These are phyloP conservation scores for Eclectus roratus DNA, from an alignment of 2,113 vertebrate species.

Conservation along the genomic window DNA sequence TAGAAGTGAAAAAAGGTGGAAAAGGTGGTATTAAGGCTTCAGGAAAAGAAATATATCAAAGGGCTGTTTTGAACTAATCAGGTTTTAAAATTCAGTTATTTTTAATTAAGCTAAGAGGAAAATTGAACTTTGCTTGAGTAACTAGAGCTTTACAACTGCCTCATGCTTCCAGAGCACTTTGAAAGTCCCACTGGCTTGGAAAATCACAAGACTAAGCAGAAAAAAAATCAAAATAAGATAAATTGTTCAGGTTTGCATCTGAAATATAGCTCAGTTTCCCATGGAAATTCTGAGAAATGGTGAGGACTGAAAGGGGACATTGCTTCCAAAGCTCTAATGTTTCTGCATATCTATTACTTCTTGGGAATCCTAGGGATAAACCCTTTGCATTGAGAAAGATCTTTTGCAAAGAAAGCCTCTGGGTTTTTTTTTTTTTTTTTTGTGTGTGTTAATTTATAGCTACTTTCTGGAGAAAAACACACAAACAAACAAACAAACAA, in stretches of 20 bases:
- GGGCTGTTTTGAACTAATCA: not conserved
- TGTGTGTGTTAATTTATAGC: not conserved
- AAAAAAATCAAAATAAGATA: not conserved
- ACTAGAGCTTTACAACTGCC: not conserved
- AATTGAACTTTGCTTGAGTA: not conserved
- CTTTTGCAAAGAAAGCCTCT: not conserved
- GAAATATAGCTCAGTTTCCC: not conserved
- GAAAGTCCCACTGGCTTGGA: not conserved
- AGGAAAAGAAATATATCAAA: not conserved
- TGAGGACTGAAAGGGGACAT: not conserved
- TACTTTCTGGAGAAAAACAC: not conserved
- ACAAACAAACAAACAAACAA: too few species aligned
- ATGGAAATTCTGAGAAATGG: not conserved
- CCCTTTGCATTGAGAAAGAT: not conserved
- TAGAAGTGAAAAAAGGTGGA: not conserved
- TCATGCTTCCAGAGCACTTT: not conserved
- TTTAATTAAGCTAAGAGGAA: not conserved
- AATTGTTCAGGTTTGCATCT: not conserved
- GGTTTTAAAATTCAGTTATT: not conserved
- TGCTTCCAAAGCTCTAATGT: not conserved
- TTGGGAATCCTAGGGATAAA: not conserved
- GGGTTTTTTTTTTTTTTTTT: not conserved
- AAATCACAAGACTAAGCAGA: not conserved
- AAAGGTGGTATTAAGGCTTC: not conserved
- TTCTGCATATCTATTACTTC: not conserved